Conservation (phyloP, 1,140 invertebrate genomes). For the Scaptodrosophila lebanonensis region DNA sequence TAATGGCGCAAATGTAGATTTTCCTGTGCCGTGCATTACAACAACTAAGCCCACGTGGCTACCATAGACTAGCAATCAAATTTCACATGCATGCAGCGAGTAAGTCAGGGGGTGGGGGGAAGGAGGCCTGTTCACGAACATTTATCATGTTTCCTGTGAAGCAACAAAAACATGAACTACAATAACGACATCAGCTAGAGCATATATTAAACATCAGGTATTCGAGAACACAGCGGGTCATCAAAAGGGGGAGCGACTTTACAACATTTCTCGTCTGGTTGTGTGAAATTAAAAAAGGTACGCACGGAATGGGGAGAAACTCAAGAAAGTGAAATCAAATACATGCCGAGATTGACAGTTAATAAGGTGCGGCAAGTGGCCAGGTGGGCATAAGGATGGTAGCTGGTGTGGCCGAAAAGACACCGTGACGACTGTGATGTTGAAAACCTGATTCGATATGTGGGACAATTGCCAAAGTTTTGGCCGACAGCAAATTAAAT, state of each 20-base stretch:
- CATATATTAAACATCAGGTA: not conserved
- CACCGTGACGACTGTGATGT: conserved; percentile 58
- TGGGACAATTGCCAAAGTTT: conserved; percentile 42
- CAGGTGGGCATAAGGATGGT: conserved; percentile 24
- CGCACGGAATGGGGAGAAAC: not conserved
- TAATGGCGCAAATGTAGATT: conserved; percentile 61
- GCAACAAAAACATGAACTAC: conserved; percentile 49
- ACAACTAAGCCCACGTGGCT: conserved; percentile 39
- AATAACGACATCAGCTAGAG: conserved; percentile 22
- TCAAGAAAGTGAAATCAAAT: conserved; percentile 31
- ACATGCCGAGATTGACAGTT: conserved; percentile 63
- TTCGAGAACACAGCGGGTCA: conserved; percentile 2
- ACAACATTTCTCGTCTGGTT: conserved; percentile 24
- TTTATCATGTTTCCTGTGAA: conserved; percentile 50
- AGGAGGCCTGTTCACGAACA: conserved; percentile 38
- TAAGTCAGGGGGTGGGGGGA: not conserved
- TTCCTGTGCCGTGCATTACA: conserved; percentile 28
- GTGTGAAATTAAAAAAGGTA: conserved; percentile 17
- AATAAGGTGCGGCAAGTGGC: conserved; percentile 70
- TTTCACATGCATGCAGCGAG: conserved; percentile 6
- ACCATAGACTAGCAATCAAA: conserved; percentile 36
- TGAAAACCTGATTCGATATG: conserved; percentile 67
- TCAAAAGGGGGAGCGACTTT: not conserved
- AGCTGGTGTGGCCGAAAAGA: conserved; percentile 23
- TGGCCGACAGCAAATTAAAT: no score